These are phyloP conservation scores for Anthopleura xanthogrammica DNA, from an alignment of 92 coral and sea anemone genomes.

Conservation along the genomic window DNA sequence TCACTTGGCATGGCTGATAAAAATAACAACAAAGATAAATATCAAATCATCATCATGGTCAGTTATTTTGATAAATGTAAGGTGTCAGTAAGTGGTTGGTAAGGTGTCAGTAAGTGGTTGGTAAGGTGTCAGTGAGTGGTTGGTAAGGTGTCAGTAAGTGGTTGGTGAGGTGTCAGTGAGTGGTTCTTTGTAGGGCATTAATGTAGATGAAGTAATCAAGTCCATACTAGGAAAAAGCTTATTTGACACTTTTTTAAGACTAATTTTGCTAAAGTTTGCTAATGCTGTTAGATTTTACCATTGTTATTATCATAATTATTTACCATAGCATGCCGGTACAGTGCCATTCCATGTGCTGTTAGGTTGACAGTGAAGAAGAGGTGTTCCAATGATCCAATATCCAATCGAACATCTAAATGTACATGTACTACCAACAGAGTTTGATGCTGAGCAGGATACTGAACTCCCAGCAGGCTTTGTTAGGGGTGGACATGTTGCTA, in stretches of 20 bases:
- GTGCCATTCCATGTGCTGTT: conserved; percentile 39
- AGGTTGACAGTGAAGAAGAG: conserved; percentile 17
- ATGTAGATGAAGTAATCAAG: no score
- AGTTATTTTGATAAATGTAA: not conserved
- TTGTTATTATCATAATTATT: not conserved
- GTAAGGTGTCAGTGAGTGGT: no score
- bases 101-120: not conserved
- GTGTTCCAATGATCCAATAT: conserved; percentile 20
- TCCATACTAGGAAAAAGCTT: not conserved
- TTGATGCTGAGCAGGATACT: conserved; percentile 9
- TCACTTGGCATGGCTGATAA: conserved; percentile 38
- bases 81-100: no score
- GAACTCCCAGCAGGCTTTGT: conserved; percentile 11
- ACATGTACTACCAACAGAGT: conserved; percentile 26
- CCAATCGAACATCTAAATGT: conserved; percentile 20
- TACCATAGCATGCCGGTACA: conserved; percentile 37
- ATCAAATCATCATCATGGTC: not conserved
- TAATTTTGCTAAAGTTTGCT: no score
- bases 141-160: no score
- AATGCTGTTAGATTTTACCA: no score
- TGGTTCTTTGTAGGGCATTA: no score
- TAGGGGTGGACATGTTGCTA: conserved; percentile 15
- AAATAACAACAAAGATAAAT: not conserved
- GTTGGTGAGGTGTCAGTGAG: no score
- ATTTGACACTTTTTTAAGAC: not conserved